A percentile compares a stretch with the other conserved stretches of the same genome.
Conservation (phyloP, 1,140 invertebrate species). For the Drosophila teissieri region DNA sequence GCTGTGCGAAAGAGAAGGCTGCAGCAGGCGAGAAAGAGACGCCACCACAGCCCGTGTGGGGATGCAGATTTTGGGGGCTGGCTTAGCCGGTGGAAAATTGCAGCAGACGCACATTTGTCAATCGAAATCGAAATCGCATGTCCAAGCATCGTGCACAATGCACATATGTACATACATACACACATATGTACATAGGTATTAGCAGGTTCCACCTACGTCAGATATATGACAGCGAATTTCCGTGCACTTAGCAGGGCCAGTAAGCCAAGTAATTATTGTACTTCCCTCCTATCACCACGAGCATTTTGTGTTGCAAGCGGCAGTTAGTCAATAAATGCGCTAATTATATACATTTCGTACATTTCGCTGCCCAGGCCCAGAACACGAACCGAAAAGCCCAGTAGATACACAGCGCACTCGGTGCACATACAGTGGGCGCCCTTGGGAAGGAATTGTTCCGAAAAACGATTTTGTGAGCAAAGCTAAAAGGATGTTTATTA, state of each 20-base stretch:
- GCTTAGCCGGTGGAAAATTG: constrained; percentile 44
- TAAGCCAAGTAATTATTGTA: constrained; percentile 42
- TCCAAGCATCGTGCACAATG: background rate
- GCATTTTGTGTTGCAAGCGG: constrained; percentile 45
- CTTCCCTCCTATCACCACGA: constrained; percentile 12
- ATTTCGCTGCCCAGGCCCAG: constrained; percentile 49
- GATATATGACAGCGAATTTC: constrained; percentile 16
- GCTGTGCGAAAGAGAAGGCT: background rate
- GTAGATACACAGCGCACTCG: constrained; percentile 29
- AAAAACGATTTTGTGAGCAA: too few species aligned
- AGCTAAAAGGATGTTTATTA: too few species aligned
- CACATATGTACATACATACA: background rate
- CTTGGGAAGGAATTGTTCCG: too few species aligned
- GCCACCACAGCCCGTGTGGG: background rate
- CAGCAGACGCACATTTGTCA: constrained; percentile 73
- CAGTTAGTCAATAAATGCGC: constrained; percentile 75
- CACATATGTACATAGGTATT: constrained; percentile 3
- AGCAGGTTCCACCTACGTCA: constrained; percentile 1
- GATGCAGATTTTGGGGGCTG: constrained; percentile 8
- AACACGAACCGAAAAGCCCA: constrained; percentile 28
- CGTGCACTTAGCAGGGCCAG: constrained; percentile 21
- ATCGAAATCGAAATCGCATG: constrained; percentile 37
- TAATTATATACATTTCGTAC: constrained; percentile 76
- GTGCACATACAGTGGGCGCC: constrained; percentile 34
- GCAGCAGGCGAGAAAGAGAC: constrained; percentile 7